Evolutionary conservation across 2,888 invertebrate species (phyloP), one percentile per base, ranked within the genome.

Genomic region (Campaea margaritaria): DNA sequence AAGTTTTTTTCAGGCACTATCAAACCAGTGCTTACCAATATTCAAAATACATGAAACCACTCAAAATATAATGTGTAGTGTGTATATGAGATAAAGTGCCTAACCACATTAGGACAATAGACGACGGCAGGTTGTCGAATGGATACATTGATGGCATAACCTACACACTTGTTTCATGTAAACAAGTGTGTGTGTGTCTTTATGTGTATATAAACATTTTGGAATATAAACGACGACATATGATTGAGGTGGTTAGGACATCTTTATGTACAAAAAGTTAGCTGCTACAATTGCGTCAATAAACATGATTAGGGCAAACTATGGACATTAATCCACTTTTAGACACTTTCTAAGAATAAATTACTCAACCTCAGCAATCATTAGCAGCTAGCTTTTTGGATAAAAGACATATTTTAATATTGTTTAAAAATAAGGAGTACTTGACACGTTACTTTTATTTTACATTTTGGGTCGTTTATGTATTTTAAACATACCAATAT

Each of bases 1-100:
- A 87, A 87, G 79, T 87, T 87, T 64, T 59, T 62, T 81, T 87
- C 91, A 91, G 91, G 92, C 91, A 91, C 91, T 85, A 83, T 86
- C 91, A 91, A 89, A 85, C 91, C 91, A 82, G 85, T 88, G 84
- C 92, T 86, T 82, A 75, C 92, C 92, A 75, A 89, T 91, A 85
- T 82, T 85, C 81, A 76, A 72, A 86, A 89, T 89, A 89, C 90
- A 90, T 73, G 70, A 70, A 82, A 82, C 79, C 81, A 83, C 75
- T 67, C 74, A 67, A 58, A 62, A 49, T 54, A 53, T 44, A 11
- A 48, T 55, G 53, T 46, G 48, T 43, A 56, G 48, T 48, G 45
- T 48, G 44, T 45, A 55, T 38, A 56, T 51, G 28, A 36, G 41
- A n/a, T 49, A 49, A 41, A 44, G 13, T 44, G n/a, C 36, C 13